A percentile compares a stretch with the other conserved stretches of the same genome.
phyloP scores from a whole-genome alignment of 1,140 invertebrate genomes.

The Agrilus planipennis region DNA sequence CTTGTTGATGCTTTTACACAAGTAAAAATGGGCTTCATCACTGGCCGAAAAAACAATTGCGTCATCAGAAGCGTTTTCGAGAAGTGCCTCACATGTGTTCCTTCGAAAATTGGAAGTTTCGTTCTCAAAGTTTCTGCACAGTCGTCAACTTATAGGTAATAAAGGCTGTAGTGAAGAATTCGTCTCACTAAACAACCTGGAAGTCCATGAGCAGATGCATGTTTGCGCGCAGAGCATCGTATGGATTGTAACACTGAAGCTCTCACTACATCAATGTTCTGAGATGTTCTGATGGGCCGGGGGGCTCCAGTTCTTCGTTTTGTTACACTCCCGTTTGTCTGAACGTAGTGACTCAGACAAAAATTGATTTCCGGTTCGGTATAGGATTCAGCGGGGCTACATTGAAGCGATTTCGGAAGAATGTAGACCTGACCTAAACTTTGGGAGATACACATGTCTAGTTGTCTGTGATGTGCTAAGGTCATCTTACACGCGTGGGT shows the following conservation, averaged over 20 bases:
- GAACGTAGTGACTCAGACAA: conserved; percentile 1
- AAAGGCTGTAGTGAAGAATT: conserved; percentile 15
- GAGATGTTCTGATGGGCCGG: conserved; percentile 11
- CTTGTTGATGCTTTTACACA: conserved; percentile 1
- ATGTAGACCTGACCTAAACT: no score
- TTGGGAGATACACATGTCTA: no score
- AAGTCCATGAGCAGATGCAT: conserved; percentile 13
- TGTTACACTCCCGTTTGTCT: conserved; percentile 2
- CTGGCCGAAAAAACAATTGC: conserved; percentile 13
- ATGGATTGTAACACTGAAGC: conserved; percentile 9
- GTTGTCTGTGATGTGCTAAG: no score
- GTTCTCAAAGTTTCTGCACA: conserved; percentile 14
- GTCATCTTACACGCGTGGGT: no score
- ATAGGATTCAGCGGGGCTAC: background rate
- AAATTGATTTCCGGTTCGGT: no score
- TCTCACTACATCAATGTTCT: conserved; percentile 12
- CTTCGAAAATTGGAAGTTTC: conserved; percentile 14
- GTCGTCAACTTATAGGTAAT: conserved; percentile 15
- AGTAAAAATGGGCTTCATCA: conserved; percentile 1
- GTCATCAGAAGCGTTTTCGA: conserved; percentile 13
- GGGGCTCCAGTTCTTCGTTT: conserved; percentile 1
- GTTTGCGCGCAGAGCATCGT: conserved; percentile 10
- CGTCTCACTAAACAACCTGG: conserved; percentile 11
- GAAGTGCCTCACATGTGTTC: conserved; percentile 15
- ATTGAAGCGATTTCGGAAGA: background rate